phyloP scores from a whole-genome alignment of 2,888 invertebrate genomes.

The Limenitis camilla region DNA sequence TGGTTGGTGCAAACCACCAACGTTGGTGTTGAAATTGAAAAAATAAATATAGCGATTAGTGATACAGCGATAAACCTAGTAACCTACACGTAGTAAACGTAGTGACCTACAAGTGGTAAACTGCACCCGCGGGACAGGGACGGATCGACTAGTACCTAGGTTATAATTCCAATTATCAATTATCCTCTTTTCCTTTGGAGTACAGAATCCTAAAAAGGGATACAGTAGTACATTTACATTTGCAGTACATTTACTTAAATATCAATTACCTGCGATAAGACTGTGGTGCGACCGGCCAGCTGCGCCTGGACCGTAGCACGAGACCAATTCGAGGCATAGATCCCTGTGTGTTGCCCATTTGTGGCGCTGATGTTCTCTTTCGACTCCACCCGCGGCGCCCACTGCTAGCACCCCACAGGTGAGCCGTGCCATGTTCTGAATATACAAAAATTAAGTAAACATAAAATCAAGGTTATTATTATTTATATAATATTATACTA shows the following conservation, averaged over 20 bases:
- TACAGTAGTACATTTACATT: not conserved
- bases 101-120: no score
- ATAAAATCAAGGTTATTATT: not conserved
- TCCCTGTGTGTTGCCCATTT: conserved; percentile 75
- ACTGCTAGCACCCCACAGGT: conserved; percentile 78
- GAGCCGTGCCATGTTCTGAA: conserved; percentile 63
- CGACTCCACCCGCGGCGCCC: conserved; percentile 71
- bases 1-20: no score
- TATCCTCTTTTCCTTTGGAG: no score
- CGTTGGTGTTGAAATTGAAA: no score
- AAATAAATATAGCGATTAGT: no score
- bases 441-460: not conserved
- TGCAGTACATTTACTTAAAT: not conserved
- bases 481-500: not conserved
- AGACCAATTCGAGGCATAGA: conserved; percentile 74
- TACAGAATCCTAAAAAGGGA: no score
- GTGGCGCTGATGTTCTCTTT: conserved; percentile 82
- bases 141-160: no score
- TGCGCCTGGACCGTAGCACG: conserved; percentile 80
- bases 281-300: conserved; percentile 85
- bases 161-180: no score
- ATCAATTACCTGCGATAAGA: conserved; percentile 77
- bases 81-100: no score
- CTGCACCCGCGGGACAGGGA: no score
- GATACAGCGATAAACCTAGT: no score